Percentiles rank a stretch among this genome's conserved stretches.
Evolutionary conservation across 2,113 vertebrate species (phyloP).

Genomic region (Amblyopsis rosae): DNA sequence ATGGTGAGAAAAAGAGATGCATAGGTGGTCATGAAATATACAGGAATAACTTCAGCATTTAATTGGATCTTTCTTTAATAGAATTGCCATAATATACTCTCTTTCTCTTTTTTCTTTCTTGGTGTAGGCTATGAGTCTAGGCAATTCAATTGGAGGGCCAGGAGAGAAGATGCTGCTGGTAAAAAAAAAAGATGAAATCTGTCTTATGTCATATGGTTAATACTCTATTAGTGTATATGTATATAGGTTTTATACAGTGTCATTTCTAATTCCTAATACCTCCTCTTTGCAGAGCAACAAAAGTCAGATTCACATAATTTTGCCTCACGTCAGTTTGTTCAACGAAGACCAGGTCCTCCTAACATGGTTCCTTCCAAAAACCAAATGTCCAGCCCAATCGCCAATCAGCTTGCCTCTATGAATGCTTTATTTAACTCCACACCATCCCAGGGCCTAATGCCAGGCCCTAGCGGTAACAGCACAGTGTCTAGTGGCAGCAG

Average conservation of each 20-base stretch:
- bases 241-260: neutral
- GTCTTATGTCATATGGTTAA: neutral
- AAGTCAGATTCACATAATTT: slow-evolving; percentile 68
- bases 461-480: slow-evolving; percentile 55
- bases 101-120: neutral
- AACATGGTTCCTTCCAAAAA: slow-evolving; percentile 63
- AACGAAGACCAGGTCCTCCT: slow-evolving; percentile 64
- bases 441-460: slow-evolving; percentile 67
- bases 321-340: slow-evolving; percentile 67
- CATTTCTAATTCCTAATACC: neutral
- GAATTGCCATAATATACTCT: neutral
- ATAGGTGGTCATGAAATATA: neutral
- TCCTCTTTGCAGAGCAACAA: slow-evolving; percentile 63
- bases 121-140: slow-evolving; percentile 73
- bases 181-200: slow-evolving; percentile 25
- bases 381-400: slow-evolving; percentile 55
- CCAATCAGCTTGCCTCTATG: slow-evolving; percentile 68
- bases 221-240: neutral
- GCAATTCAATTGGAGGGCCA: slow-evolving; percentile 75
- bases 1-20: slow-evolving; percentile 42
- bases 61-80: neutral
- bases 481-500: slow-evolving; percentile 43
- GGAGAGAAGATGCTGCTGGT: slow-evolving; percentile 73
- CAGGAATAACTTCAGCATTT: neutral
- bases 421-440: slow-evolving; percentile 68